Evolutionary conservation across 92 coral and sea anemone genomes (phyloP).

Genomic region (Pocillopora meandrina): DNA sequence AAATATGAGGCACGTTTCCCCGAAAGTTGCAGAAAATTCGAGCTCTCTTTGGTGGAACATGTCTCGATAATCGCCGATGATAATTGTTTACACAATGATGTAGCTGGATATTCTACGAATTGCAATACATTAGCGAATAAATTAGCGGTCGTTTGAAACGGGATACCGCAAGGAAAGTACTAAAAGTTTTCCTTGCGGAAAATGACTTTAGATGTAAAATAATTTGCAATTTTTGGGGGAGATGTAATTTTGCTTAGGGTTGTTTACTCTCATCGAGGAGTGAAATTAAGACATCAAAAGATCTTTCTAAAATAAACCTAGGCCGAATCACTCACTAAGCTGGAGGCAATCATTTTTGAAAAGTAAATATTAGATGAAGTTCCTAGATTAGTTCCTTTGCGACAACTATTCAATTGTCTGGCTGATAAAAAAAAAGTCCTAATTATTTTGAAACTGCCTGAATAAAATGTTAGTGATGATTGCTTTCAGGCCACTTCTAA

Average conservation of each 20-base stretch:
- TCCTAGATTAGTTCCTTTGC: too few species aligned
- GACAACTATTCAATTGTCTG: too few species aligned
- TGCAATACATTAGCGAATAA: background rate
- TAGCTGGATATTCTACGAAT: background rate
- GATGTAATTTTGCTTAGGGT: background rate
- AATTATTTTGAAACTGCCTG: too few species aligned
- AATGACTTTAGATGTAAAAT: background rate
- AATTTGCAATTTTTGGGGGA: too few species aligned
- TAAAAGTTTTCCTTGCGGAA: background rate
- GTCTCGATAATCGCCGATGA: background rate
- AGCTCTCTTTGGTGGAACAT: background rate
- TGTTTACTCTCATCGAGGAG: conserved; percentile 4
- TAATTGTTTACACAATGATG: conserved; percentile 1
- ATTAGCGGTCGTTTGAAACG: background rate
- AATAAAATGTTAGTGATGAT: too few species aligned
- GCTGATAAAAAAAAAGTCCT: too few species aligned
- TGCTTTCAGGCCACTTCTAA: too few species aligned
- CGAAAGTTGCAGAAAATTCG: background rate
- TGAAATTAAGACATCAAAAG: background rate
- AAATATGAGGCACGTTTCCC: background rate
- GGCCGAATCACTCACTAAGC: background rate
- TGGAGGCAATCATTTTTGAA: too few species aligned
- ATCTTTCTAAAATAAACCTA: background rate
- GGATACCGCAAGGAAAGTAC: background rate
- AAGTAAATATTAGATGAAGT: too few species aligned